Conservation (phyloP, 2,797 vertebrate genomes). For the Amniataba percoides region DNA sequence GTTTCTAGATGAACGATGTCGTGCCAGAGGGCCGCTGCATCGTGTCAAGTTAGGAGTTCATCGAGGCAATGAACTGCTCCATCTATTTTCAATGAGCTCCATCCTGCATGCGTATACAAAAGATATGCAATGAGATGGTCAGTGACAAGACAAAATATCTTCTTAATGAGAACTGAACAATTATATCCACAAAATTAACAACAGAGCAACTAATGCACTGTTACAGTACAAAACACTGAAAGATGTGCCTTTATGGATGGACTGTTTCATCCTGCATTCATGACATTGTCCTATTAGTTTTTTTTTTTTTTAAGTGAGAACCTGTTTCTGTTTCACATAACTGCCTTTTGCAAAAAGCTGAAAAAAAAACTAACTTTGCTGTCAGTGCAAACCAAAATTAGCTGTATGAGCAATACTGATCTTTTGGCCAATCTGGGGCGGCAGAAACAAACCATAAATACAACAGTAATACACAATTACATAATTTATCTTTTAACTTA, state of each 20-base stretch:
- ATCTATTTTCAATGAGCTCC: constrained; percentile 11
- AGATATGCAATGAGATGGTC: not conserved
- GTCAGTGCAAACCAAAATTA: not conserved
- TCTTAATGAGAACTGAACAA: constrained; percentile 10
- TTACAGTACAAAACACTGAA: not conserved
- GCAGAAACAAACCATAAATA: not conserved
- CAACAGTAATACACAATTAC: not conserved
- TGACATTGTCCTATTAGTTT: not conserved
- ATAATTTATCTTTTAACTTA: not conserved
- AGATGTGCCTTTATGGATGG: not conserved
- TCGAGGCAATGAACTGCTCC: not conserved
- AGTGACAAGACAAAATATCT: not conserved
- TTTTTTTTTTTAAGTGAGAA: not conserved
- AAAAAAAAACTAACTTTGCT: not conserved
- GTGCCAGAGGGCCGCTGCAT: constrained; percentile 13
- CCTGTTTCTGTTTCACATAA: not conserved
- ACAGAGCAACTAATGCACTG: not conserved
- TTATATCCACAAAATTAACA: not conserved
- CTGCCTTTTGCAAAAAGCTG: not conserved
- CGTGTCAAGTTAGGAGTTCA: constrained; percentile 7
- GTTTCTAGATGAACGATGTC: constrained; percentile 30
- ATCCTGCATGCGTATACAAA: constrained; percentile 21
- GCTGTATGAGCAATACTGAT: not conserved
- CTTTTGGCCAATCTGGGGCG: not conserved
- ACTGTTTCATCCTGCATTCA: not conserved